Evolutionary conservation across 1,140 invertebrate genomes (phyloP), one percentile per base, ranked within the genome.

Genomic region (Portunus trituberculatus): DNA sequence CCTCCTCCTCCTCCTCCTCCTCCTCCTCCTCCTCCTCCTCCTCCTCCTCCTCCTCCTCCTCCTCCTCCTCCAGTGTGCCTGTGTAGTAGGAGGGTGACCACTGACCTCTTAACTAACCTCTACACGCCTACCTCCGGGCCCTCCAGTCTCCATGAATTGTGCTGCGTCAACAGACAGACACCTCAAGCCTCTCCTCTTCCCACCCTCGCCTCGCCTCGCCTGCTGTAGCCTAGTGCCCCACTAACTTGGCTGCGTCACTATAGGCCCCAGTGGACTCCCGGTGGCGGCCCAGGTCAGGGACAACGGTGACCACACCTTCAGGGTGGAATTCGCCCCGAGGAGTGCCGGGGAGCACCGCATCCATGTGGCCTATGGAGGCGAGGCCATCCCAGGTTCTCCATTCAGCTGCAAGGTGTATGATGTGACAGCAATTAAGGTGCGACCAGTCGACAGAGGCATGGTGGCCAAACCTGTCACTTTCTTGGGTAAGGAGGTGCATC

Each of bases 321-420:
- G 98, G 96, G 98, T 99, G 12, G 98, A 99, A 97, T 99, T 99
- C 97, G 98, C 98, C 91, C 98, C 99, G 4, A 97, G 98, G 96
- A 97, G 98, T 39, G 98, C 98, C 93, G 99, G 99, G 67, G 99
- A 99, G 97, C 99, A 99, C 97, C 98, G 98, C 95, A 98, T 99
- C 95, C 98, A 98, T 96, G 98, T 99, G 59, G 96, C 96, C 16
- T 97, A 97, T 76, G 96, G 96, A 45, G 97, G 96, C 45, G 96
- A 96, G 93, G 97, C 97, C 32, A 98, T 99, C 88, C 98, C 98
- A 39, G 98, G 98, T 59, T 99, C 98, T 96, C 99, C 99, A 10
- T 99, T 99, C 97, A 98, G 98, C 96, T 98, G 99, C 96, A 99
- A 99, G 97, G 99, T 99, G 16, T 99, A 99, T 97, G 99, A 99